Conservation (phyloP, 2,797 vertebrate species). For the Meriones psammophilus region DNA sequence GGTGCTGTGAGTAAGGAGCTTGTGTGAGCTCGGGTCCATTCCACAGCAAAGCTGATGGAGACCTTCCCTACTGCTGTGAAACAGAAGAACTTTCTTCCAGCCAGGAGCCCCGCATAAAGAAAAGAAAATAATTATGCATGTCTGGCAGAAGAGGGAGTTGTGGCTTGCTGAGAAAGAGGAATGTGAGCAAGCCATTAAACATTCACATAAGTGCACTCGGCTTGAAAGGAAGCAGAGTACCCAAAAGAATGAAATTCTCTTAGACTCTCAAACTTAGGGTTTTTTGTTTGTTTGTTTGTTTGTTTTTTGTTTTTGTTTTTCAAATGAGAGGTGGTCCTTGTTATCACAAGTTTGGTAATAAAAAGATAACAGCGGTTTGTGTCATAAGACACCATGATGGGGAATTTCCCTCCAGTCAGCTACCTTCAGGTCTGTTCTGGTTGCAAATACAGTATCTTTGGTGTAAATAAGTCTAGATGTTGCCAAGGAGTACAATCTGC, state of each 20-base stretch:
- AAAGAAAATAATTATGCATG: constrained; percentile 79
- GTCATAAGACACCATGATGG: fast-evolving
- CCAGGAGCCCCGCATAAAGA: constrained; percentile 42
- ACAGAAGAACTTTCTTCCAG: constrained; percentile 56
- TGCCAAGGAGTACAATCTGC: constrained; percentile 59
- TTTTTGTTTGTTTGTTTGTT: too few relatives aligned
- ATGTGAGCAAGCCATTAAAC: constrained; percentile 53
- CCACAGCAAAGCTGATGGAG: neutral
- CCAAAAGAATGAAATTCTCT: constrained; percentile 41
- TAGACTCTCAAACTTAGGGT: fast-evolving
- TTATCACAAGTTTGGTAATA: constrained; percentile 35
- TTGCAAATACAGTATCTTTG: neutral
- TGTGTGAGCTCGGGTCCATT: constrained; percentile 6
- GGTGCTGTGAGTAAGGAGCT: neutral
- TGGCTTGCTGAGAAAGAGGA: constrained; percentile 75
- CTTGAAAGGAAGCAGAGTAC: constrained; percentile 44
- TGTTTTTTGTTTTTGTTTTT: too few relatives aligned
- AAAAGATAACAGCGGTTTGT: neutral
- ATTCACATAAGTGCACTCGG: neutral
- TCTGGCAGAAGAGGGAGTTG: constrained; percentile 87
- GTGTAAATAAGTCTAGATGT: neutral
- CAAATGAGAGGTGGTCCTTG: neutral
- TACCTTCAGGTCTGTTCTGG: neutral
- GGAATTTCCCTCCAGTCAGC: neutral
- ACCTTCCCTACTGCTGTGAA: constrained; percentile 7